Conservation (phyloP, 2,888 invertebrate species). For the Dryocosmus kuriphilus region DNA sequence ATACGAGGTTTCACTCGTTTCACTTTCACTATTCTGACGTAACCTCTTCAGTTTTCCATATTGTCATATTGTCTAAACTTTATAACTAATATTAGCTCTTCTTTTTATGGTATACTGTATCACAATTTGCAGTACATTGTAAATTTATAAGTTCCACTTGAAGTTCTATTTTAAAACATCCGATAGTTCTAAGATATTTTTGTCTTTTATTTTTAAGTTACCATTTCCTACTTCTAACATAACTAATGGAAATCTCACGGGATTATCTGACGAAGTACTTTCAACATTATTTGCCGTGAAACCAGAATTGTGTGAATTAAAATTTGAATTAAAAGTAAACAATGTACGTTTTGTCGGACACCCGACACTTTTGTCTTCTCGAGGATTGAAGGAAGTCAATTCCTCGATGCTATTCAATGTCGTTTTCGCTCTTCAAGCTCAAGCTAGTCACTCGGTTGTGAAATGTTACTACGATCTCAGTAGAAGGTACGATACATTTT, state of each 20-base stretch:
- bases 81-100: too few species aligned
- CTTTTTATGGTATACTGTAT: too few species aligned
- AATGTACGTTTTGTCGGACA: slow-evolving; percentile 97
- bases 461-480: slow-evolving; percentile 97
- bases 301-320: slow-evolving; percentile 91
- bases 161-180: slow-evolving; percentile 1
- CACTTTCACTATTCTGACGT: background rate
- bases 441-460: slow-evolving; percentile 94
- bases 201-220: slow-evolving; percentile 58
- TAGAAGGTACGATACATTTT: slow-evolving; percentile 79
- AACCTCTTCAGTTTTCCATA: slow-evolving; percentile 11
- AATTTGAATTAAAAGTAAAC: slow-evolving; percentile 96
- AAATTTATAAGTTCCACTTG: too few species aligned
- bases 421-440: slow-evolving; percentile 94
- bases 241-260: slow-evolving; percentile 82
- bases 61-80: too few species aligned
- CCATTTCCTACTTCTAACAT: slow-evolving; percentile 70
- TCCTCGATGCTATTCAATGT: slow-evolving; percentile 91
- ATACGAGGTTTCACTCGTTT: slow-evolving; percentile 28
- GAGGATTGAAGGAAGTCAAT: slow-evolving; percentile 83
- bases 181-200: slow-evolving; percentile 10
- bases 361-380: slow-evolving; percentile 88
- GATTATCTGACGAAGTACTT: slow-evolving; percentile 90
- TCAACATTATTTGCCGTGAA: slow-evolving; percentile 95
- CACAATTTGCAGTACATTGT: too few species aligned